These are phyloP conservation scores for Machaerirhynchus nigripectus DNA, from an alignment of 2,113 vertebrate genomes.

Conservation along the genomic window DNA sequence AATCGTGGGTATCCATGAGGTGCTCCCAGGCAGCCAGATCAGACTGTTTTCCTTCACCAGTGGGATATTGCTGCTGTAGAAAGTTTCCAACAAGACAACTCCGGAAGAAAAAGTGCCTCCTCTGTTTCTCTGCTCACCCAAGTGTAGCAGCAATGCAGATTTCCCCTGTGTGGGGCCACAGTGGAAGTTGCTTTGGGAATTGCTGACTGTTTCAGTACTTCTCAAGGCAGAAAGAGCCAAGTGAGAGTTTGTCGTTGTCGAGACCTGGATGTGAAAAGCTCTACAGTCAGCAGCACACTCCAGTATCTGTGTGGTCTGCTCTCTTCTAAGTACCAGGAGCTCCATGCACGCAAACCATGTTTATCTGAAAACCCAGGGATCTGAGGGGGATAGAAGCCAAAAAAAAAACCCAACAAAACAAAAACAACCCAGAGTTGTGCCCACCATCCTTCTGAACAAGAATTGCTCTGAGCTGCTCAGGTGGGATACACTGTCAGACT, in stretches of 20 bases:
- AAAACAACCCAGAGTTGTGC: not conserved
- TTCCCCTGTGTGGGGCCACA: not conserved
- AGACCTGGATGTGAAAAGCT: not conserved
- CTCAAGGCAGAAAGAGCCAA: not conserved
- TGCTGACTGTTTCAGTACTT: not conserved
- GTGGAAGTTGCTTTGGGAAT: not conserved
- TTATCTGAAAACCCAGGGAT: not conserved
- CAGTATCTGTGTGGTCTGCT: not conserved
- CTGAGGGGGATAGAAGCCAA: rapidly evolving
- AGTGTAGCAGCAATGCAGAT: not conserved
- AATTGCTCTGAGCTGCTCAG: not conserved
- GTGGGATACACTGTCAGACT: not conserved
- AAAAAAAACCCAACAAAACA: not conserved
- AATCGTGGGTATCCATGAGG: not conserved
- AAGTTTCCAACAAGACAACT: not conserved
- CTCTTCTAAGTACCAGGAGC: not conserved
- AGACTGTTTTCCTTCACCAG: not conserved
- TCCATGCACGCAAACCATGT: not conserved
- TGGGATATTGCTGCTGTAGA: not conserved
- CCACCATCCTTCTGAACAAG: not conserved
- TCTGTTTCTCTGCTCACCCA: rapidly evolving
- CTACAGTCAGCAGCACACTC: not conserved
- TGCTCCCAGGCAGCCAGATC: not conserved
- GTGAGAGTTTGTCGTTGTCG: not conserved
- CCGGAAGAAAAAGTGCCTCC: not conserved